Evolutionary conservation across 2,888 invertebrate genomes (phyloP).

Genomic region (Tetropium fuscum): DNA sequence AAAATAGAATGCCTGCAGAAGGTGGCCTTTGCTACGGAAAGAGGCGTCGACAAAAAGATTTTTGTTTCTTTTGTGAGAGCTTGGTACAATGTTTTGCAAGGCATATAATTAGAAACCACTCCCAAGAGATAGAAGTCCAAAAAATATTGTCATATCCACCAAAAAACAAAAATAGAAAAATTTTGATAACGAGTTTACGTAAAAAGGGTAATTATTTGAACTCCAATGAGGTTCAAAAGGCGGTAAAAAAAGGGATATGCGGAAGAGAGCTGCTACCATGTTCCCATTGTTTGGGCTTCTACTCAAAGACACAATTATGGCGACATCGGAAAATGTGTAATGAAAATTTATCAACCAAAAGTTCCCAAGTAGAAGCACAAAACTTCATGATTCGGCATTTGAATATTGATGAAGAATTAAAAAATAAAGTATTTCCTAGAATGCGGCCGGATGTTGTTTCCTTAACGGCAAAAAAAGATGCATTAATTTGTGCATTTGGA

Average conservation of each 20-base stretch:
- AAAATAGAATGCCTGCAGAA: background rate
- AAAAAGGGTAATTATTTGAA: conserved; percentile 28
- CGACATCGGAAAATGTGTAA: conserved; percentile 22
- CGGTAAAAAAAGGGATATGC: conserved; percentile 2
- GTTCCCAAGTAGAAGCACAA: conserved; percentile 14
- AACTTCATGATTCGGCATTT: conserved; percentile 5
- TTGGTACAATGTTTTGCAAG: background rate
- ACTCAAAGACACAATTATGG: conserved; percentile 21
- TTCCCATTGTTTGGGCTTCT: conserved; percentile 21
- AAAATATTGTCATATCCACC: conserved; percentile 13
- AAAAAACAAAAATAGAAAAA: conserved; percentile 11
- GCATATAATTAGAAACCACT: background rate
- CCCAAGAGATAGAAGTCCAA: conserved; percentile 5
- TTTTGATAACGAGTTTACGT: conserved; percentile 8
- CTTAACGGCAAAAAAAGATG: background rate
- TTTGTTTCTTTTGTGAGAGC: background rate
- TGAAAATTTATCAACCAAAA: conserved; percentile 10
- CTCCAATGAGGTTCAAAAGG: background rate
- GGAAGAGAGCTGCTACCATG: conserved; percentile 16
- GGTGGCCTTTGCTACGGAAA: background rate
- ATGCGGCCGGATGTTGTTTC: conserved; percentile 23
- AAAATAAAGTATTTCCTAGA: conserved; percentile 26
- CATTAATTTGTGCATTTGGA: conserved; percentile 40
- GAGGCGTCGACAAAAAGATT: background rate
- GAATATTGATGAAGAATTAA: conserved; percentile 17